Evolutionary conservation across 2,113 vertebrate species (phyloP).

Genomic region (Carettochelys insculpta): DNA sequence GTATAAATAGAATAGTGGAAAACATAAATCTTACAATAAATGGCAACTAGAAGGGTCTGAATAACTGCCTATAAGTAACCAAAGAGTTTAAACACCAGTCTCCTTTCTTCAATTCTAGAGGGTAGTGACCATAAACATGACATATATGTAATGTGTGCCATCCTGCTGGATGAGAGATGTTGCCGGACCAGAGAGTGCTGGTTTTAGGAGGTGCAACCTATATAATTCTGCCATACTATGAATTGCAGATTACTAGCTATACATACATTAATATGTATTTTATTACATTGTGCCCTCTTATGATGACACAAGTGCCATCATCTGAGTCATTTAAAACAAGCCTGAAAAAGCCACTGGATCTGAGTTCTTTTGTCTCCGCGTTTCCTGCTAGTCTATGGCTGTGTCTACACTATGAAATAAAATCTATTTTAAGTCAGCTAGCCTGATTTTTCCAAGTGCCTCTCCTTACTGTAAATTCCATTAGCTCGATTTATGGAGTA

Average conservation of each 20-base stretch:
- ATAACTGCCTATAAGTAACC: not conserved
- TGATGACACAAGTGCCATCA: not conserved
- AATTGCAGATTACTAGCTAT: not conserved
- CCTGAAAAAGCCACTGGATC: not conserved
- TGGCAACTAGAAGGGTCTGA: not conserved
- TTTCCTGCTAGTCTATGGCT: not conserved
- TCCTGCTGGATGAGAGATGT: too few species aligned
- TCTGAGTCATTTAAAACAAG: not conserved
- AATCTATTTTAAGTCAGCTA: too few species aligned
- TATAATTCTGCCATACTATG: rapidly evolving
- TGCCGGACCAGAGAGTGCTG: too few species aligned
- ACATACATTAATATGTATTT: not conserved
- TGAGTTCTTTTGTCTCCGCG: not conserved
- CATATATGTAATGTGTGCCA: not conserved
- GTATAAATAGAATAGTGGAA: not conserved
- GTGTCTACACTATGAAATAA: too few species aligned
- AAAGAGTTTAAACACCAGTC: not conserved
- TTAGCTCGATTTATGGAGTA: too few species aligned
- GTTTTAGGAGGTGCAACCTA: not conserved
- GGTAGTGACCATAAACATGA: not conserved
- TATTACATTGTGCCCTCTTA: not conserved
- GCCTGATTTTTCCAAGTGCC: too few species aligned
- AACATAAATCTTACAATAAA: not conserved
- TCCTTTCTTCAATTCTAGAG: not conserved
- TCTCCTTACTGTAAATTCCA: too few species aligned